Percentiles rank a stretch among this genome's conserved stretches.
Evolutionary conservation across 2,797 vertebrate species (phyloP).

Genomic region (Rhabdomys pumilio): DNA sequence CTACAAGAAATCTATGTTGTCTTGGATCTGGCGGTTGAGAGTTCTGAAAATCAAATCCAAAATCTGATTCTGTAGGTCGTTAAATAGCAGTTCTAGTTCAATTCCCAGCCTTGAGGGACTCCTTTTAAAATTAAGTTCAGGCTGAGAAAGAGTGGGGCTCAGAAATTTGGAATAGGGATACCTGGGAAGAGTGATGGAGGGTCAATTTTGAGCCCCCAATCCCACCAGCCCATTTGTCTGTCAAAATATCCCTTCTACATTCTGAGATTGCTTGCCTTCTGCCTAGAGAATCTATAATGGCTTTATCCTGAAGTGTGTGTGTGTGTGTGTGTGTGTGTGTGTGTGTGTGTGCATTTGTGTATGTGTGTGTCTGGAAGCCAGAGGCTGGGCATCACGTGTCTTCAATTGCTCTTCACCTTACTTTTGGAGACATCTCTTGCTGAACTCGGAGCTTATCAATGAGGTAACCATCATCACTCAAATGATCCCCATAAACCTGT

Average conservation of each 20-base stretch:
- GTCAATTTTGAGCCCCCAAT: background rate
- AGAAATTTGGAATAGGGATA: background rate
- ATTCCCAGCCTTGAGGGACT: background rate
- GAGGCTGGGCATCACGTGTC: background rate
- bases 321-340: background rate
- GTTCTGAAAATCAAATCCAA: constrained; percentile 43
- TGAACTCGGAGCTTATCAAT: background rate
- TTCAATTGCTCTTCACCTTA: background rate
- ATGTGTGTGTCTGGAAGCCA: background rate
- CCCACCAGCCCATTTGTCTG: background rate
- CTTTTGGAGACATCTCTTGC: background rate
- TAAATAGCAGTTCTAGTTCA: background rate
- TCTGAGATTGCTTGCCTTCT: background rate
- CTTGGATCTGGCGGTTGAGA: background rate
- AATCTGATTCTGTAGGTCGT: background rate
- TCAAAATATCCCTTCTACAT: background rate
- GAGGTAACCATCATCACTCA: background rate
- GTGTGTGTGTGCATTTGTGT: background rate
- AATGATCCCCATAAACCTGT: background rate
- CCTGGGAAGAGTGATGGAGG: background rate
- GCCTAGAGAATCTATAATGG: background rate
- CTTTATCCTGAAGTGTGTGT: background rate
- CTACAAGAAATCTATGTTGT: background rate
- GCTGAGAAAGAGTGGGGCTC: background rate
- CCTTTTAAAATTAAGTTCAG: background rate